phyloP scores from a whole-genome alignment of 2,888 invertebrate species.

The Sphaeridia pumilis region DNA sequence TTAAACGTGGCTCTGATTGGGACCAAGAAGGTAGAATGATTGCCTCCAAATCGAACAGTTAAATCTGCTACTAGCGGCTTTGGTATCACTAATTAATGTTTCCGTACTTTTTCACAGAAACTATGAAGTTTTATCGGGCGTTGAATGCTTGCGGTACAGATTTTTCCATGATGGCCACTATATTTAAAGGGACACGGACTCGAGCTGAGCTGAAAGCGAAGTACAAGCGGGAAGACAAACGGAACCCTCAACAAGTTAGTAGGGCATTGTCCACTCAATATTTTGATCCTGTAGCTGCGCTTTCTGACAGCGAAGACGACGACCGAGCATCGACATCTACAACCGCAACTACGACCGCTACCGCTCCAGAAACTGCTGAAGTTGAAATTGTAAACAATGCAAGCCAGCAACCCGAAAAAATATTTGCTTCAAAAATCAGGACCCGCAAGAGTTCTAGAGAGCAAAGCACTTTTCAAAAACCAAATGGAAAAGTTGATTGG shows the following conservation, averaged over 20 bases:
- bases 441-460: neutral
- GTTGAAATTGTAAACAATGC: too few species aligned
- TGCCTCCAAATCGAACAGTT: too few species aligned
- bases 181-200: constrained; percentile 64
- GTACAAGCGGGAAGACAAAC: constrained; percentile 80
- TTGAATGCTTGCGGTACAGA: constrained; percentile 83
- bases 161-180: constrained; percentile 75
- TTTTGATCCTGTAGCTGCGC: constrained; percentile 28
- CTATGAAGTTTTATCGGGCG: constrained; percentile 81
- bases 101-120: constrained; percentile 48
- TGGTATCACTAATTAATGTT: neutral
- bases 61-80: neutral
- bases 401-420: too few species aligned
- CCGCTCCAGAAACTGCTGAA: neutral
- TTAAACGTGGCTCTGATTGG: constrained; percentile 62
- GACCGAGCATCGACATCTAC: constrained; percentile 4
- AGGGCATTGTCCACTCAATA: constrained; percentile 48
- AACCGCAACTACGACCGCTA: neutral
- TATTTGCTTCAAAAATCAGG: neutral
- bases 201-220: constrained; percentile 77
- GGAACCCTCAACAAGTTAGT: constrained; percentile 60
- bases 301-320: constrained; percentile 18
- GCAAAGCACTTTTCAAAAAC: neutral
- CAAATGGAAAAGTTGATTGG: constrained; percentile 9
- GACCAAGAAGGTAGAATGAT: constrained; percentile 44